Evolutionary conservation across 2,113 vertebrate species (phyloP), one percentile per base, ranked within the genome.

Genomic region (Apus apus): DNA sequence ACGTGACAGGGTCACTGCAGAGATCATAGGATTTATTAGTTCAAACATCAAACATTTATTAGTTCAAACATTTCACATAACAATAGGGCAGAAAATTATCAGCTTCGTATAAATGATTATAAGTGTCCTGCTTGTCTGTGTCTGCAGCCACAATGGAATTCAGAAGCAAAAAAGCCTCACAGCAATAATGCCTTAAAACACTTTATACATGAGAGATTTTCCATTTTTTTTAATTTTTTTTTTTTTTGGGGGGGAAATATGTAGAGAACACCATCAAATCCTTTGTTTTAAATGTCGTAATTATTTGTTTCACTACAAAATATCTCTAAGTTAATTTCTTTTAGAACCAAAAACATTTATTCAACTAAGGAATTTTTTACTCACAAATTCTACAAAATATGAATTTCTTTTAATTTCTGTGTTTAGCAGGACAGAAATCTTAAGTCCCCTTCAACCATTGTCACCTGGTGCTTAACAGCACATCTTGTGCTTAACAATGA

Each of bases 1-100:
- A 96, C 65, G 56, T 88, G 81, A 85, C 67, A 93, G 71, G 88
- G 91, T 74, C 91, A 92, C 29, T 50, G 57, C 72, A 57, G 26
- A 94, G 90, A 95, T 90, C 85, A 80, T 46, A 51, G 29, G 95
- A 93, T 91, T 91, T 92, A 95, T 91, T 94, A 96, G 73, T 90
- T 87, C 81, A 93, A 89, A 90, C 88, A 93, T 84, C 75, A 85
- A 85, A 88, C 51, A 84, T 77, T 93, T 74, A 96, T 74, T 92
- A 92, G 54, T 89, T 89, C 73, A 92, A 93, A 87, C 53, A 95
- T 92, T 97, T 96, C 81, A 86, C 26, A 90, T 86, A 58, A 58
- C 56, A 94, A 75, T 56, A 60, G 9, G 54, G 87, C 21, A 91
- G 60, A 95, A 87, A 80, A 86, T 65, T 54, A 73, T 80, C 87